These are phyloP conservation scores for Myotis planiceps DNA, from an alignment of 2,797 vertebrate genomes.

Conservation along the genomic window DNA sequence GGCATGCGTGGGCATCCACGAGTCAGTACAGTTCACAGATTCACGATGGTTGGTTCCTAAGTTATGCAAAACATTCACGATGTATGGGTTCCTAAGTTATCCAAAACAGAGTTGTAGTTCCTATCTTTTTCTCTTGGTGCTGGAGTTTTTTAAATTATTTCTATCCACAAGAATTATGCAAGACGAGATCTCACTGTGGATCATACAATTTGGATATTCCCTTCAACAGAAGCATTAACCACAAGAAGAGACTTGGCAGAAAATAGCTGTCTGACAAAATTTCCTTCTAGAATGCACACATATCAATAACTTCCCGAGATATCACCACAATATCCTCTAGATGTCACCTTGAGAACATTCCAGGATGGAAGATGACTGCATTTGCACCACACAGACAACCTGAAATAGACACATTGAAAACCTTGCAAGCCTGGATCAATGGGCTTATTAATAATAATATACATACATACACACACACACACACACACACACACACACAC, in stretches of 20 bases:
- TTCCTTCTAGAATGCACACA: neutral
- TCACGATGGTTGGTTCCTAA: neutral
- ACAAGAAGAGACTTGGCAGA: neutral
- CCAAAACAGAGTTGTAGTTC: neutral
- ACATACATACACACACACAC: too few species aligned
- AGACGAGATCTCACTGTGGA: neutral
- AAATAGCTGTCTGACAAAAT: neutral
- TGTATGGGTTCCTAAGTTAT: neutral
- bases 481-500: too few species aligned
- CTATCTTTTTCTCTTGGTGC: neutral
- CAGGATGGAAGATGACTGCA: conserved; percentile 32
- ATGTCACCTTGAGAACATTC: conserved; percentile 81
- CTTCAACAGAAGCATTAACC: neutral
- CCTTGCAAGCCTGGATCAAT: neutral
- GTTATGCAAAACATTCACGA: too few species aligned
- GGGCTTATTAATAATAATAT: neutral
- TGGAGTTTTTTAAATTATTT: neutral
- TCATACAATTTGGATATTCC: neutral
- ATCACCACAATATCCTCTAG: conserved; percentile 78
- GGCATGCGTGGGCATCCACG: neutral
- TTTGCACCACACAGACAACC: neutral
- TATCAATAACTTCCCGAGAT: conserved; percentile 65
- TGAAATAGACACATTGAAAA: neutral
- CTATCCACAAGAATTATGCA: neutral
- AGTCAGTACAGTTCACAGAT: neutral